phyloP scores from a whole-genome alignment of 2,113 vertebrate genomes.

The Murina feae region DNA sequence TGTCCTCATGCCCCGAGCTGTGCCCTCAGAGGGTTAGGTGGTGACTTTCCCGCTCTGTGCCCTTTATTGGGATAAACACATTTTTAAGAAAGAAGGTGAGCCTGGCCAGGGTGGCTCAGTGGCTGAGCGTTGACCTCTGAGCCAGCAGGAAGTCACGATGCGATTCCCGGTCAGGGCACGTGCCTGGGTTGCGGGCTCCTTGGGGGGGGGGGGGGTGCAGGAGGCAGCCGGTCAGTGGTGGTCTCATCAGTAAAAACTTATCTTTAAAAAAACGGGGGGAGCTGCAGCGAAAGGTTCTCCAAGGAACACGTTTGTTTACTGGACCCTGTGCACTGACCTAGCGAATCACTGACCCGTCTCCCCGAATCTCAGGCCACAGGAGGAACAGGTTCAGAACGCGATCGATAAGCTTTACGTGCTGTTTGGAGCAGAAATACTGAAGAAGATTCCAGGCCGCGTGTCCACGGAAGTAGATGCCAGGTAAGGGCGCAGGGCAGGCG shows the following conservation, averaged over 20 bases:
- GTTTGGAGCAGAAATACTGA: slow-evolving; percentile 95
- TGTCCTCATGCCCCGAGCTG: accelerated
- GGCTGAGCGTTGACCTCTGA: no score
- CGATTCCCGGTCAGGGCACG: no score
- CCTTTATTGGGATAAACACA: not conserved
- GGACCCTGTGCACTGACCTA: no score
- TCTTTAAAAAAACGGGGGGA: no score
- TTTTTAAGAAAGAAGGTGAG: no score
- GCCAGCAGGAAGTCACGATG: no score
- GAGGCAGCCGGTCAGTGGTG: no score
- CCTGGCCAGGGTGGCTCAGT: no score
- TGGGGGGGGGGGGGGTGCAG: no score
- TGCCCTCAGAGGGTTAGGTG: accelerated
- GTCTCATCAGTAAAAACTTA: no score
- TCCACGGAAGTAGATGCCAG: slow-evolving; percentile 98
- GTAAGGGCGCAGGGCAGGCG: slow-evolving; percentile 67
- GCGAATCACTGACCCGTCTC: not conserved
- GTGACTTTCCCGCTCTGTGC: no score
- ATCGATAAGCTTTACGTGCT: slow-evolving; percentile 95
- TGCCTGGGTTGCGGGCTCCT: no score
- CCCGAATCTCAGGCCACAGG: slow-evolving; percentile 83
- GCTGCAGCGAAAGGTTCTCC: not conserved
- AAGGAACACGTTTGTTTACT: not conserved
- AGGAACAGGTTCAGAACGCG: slow-evolving; percentile 90
- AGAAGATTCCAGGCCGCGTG: slow-evolving; percentile 95